Percentiles rank a stretch among this genome's conserved stretches.
Conservation (phyloP, 2,888 invertebrate species). For the Idaea dimidiata region DNA sequence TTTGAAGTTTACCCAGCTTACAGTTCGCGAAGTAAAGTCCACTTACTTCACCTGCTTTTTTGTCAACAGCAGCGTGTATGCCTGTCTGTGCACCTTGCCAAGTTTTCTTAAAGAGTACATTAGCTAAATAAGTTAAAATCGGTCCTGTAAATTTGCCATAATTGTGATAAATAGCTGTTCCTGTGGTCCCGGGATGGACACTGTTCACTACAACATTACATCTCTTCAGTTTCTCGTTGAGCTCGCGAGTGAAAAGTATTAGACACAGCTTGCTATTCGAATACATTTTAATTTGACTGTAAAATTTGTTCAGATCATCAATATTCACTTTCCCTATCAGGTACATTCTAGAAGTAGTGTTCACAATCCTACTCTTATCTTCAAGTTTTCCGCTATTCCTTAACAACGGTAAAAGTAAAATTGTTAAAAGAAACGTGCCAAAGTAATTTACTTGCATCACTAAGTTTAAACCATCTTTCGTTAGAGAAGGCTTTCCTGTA, state of each 20-base stretch:
- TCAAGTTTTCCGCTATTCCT: slow-evolving; percentile 75
- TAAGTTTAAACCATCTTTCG: slow-evolving; percentile 89
- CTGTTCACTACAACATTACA: slow-evolving; percentile 87
- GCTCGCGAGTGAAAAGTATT: slow-evolving; percentile 84
- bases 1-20: slow-evolving; percentile 74
- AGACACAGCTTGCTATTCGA: slow-evolving; percentile 85
- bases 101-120: slow-evolving; percentile 82
- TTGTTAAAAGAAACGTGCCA: slow-evolving; percentile 93
- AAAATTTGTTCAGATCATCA: slow-evolving; percentile 82
- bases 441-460: slow-evolving; percentile 96
- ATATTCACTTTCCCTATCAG: slow-evolving; percentile 83
- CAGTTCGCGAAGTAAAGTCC: slow-evolving; percentile 89
- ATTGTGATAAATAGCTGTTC: slow-evolving; percentile 84
- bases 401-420: slow-evolving; percentile 89
- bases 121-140: slow-evolving; percentile 75
- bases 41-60: slow-evolving; percentile 81
- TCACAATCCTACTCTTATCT: slow-evolving; percentile 85
- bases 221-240: slow-evolving; percentile 82
- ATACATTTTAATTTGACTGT: slow-evolving; percentile 67
- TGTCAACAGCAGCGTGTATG: slow-evolving; percentile 84
- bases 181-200: slow-evolving; percentile 91
- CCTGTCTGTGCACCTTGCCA: slow-evolving; percentile 89
- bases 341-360: slow-evolving; percentile 87
- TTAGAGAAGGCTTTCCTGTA: slow-evolving; percentile 67
- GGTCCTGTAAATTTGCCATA: slow-evolving; percentile 58